Percentiles rank a stretch among this genome's conserved stretches.
Evolutionary conservation across 2,113 vertebrate species (phyloP).

Genomic region (Pogonocichla stellata): DNA sequence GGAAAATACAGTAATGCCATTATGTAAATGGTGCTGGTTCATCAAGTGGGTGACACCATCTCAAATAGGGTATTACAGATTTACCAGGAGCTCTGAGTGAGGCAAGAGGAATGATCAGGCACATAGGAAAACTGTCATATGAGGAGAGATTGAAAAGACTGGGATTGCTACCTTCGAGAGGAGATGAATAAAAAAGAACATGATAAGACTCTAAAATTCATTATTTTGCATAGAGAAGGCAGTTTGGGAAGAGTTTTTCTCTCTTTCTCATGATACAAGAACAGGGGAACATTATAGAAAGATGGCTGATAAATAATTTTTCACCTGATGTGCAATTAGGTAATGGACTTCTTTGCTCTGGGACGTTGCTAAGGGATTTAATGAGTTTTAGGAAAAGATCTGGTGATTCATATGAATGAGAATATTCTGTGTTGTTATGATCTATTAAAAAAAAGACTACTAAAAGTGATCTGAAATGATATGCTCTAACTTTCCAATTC

Average conservation of each 20-base stretch:
- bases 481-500: not conserved
- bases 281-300: not conserved
- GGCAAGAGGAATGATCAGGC: slow-evolving; percentile 30
- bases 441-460: not conserved
- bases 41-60: not conserved
- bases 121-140: not conserved
- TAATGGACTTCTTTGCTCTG: not conserved
- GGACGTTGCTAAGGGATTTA: not conserved
- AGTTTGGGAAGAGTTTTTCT: not conserved
- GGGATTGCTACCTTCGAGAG: not conserved
- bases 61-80: not conserved
- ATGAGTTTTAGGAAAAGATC: not conserved
- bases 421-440: not conserved
- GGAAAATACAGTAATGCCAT: not conserved
- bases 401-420: not conserved
- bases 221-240: slow-evolving; percentile 39
- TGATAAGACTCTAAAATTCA: not conserved
- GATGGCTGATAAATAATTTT: not conserved
- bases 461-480: not conserved
- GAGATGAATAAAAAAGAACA: slow-evolving; percentile 38
- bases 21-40: slow-evolving; percentile 4
- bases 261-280: not conserved
- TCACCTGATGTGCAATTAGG: not conserved
- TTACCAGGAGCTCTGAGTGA: slow-evolving; percentile 12
- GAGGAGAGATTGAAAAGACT: slow-evolving; percentile 20